A percentile compares a stretch with the other conserved stretches of the same genome.
phyloP scores from a whole-genome alignment of 1,140 invertebrate species.

The Armadillidium nasatum region DNA sequence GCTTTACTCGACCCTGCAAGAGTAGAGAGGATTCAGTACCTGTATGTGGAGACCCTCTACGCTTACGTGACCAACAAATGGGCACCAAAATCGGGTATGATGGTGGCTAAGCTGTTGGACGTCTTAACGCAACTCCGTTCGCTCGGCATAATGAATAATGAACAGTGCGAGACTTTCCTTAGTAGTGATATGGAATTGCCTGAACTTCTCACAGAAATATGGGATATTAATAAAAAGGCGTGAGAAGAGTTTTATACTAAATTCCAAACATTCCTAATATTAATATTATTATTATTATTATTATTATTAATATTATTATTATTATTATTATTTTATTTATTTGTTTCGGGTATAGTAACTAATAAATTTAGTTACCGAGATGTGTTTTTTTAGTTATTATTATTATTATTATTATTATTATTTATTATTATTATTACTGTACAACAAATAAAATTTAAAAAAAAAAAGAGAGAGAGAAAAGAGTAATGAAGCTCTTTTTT shows the following conservation, averaged over 20 bases:
- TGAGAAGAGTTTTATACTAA: neutral
- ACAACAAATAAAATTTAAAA: too few relatives aligned
- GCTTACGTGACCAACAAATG: constrained; percentile 79
- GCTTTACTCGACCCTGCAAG: constrained; percentile 79
- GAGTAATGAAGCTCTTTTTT: too few relatives aligned
- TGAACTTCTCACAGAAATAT: constrained; percentile 89
- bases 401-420: too few relatives aligned
- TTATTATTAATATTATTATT: too few relatives aligned
- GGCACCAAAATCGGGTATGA: constrained; percentile 60
- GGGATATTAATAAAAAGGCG: constrained; percentile 64
- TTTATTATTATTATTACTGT: too few relatives aligned
- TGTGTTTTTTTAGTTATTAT: too few relatives aligned
- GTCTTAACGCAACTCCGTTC: constrained; percentile 90
- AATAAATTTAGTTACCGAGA: too few relatives aligned
- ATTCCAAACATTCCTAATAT: neutral
- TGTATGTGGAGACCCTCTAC: constrained; percentile 82
- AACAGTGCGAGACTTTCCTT: constrained; percentile 92
- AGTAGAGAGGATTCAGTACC: constrained; percentile 93
- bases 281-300: too few relatives aligned
- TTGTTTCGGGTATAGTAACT: too few relatives aligned
- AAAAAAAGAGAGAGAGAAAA: too few relatives aligned
- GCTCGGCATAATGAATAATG: constrained; percentile 91
- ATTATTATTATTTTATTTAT: too few relatives aligned
- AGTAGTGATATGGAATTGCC: constrained; percentile 91
- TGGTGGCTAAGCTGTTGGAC: constrained; percentile 85